Evolutionary conservation across 2,113 vertebrate species (phyloP), one percentile per base, ranked within the genome.

Genomic region (Chaenocephalus aceratus): DNA sequence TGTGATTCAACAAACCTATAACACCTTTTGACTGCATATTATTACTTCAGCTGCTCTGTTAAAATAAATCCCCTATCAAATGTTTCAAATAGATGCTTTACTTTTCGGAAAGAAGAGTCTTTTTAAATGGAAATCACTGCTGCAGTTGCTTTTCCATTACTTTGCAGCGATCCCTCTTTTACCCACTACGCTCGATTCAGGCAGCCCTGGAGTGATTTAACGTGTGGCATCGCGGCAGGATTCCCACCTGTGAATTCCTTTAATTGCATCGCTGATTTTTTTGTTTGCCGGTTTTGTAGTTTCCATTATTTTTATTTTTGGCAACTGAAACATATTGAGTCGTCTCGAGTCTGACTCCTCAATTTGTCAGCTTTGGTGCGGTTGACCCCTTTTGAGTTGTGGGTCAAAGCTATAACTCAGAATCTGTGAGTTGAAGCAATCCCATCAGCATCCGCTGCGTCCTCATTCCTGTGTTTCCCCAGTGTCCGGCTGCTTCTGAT

Each of bases 331-430:
- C 75, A 54, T 54, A 86, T 65, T 72, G 79, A 83, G 83, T 69
- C 14, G 4, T 86, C 85, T 89, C 74, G 41, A 73, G 65, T 23
- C 76, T 58, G 79, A 83, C 80, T 82, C 84, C 75, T 87, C 89
- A 79, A 89, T 93, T 93, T 93, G 87, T 91, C 83, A 48, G 85
- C 74, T 90, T 86, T 85, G 83, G 36, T 83, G 86, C 75, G 9
- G 83, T 81, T 88, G 90, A 92, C 91, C 88, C 88, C 61, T 44
- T 91, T 88, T 89, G 78, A 88, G 78, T 92, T 86, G 84, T 60
- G 86, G 90, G 93, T 93, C 90, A 90, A 69, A 91, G 88, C 90
- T 83, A 89, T 93, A 91, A 89, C 87, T 91, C 89, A 81, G 82
- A 86, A 81, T 87, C 52, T 72, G 87, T 72, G 81, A 85, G 76